Evolutionary conservation across 2,113 vertebrate genomes (phyloP).

Genomic region (Rhizomys pruinosus): DNA sequence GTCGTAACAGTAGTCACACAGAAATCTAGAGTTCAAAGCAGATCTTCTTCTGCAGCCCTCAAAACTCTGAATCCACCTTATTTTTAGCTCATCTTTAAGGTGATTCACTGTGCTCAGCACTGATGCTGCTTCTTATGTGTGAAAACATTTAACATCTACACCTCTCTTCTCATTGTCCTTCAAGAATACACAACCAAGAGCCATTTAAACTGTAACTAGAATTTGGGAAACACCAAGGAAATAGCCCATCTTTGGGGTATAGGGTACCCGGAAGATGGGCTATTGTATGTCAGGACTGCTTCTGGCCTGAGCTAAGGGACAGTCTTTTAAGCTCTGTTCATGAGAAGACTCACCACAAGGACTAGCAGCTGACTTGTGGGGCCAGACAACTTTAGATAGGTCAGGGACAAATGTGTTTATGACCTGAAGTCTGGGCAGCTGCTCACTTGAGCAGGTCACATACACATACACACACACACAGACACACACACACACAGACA

Average conservation of each 20-base stretch:
- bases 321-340: background rate
- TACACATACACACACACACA: background rate
- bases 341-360: background rate
- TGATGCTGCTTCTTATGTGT: background rate
- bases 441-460: background rate
- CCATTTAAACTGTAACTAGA: background rate
- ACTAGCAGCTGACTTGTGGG: background rate
- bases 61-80: background rate
- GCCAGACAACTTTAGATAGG: background rate
- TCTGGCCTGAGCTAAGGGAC: background rate
- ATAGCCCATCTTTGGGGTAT: background rate
- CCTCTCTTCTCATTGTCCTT: background rate
- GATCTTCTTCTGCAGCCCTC: background rate
- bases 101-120: background rate
- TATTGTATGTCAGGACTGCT: background rate
- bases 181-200: background rate
- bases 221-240: background rate
- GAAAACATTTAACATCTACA: background rate
- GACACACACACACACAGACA: background rate
- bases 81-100: background rate
- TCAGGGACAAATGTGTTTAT: background rate
- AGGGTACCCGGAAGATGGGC: no score
- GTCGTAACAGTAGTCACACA: background rate
- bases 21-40: background rate
- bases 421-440: background rate